Evolutionary conservation across 1,140 invertebrate genomes (phyloP).

Genomic region (Anastatus disparis): DNA sequence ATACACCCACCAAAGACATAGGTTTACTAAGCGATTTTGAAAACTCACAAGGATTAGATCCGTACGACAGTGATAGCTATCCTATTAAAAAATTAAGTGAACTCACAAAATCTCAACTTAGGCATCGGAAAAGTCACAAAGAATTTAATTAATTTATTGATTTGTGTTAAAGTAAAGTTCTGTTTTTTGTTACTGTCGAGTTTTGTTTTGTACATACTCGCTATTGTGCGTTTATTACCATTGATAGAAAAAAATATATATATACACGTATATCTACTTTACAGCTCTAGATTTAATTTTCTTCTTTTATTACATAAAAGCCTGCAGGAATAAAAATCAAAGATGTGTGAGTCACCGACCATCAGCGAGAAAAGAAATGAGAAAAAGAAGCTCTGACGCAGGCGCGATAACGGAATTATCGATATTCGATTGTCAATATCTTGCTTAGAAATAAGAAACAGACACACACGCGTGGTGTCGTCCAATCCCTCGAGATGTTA

Average conservation of each 20-base stretch:
- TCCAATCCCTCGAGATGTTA: conserved; percentile 54
- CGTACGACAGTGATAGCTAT: not conserved
- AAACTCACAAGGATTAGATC: not conserved
- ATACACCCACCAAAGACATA: not conserved
- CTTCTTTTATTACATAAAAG: too few relatives aligned
- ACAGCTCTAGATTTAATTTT: too few relatives aligned
- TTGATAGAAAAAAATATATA: too few relatives aligned
- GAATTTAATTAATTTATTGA: not conserved
- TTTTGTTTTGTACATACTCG: too few relatives aligned
- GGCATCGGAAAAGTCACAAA: conserved; percentile 40
- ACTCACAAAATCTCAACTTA: not conserved
- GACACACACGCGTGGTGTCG: conserved; percentile 39
- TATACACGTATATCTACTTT: too few relatives aligned
- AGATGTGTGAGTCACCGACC: conserved; percentile 13
- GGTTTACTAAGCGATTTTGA: not conserved
- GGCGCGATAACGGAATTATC: conserved; percentile 53
- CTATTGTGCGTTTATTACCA: too few relatives aligned
- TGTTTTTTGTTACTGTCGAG: too few relatives aligned
- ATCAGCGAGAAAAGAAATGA: too few relatives aligned
- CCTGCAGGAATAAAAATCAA: too few relatives aligned
- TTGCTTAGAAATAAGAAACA: conserved; percentile 36
- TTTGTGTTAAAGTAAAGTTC: too few relatives aligned
- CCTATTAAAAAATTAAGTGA: not conserved
- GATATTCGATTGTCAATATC: conserved; percentile 58
- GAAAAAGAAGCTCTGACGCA: conserved; percentile 39